Conservation (phyloP, 1,140 invertebrate species). For the Formica exsecta region DNA sequence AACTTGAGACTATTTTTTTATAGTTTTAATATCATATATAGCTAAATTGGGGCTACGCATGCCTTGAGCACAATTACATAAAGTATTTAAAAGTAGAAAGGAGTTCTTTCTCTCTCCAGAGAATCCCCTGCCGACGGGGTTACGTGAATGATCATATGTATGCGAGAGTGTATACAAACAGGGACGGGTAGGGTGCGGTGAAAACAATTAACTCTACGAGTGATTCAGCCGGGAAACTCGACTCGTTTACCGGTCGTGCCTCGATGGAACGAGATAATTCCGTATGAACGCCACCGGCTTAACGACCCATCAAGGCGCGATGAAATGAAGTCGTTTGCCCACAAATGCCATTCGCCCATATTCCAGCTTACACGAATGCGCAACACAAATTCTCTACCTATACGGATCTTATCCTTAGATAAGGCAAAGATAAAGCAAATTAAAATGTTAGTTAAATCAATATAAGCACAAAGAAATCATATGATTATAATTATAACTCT, state of each 20-base stretch:
- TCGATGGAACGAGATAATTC: conserved; percentile 74
- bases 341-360: not conserved
- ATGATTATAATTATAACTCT: not conserved
- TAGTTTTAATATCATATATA: no score
- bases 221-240: conserved; percentile 31
- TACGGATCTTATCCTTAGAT: not conserved
- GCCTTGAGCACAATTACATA: no score
- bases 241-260: conserved; percentile 20
- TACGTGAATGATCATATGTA: not conserved
- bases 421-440: not conserved
- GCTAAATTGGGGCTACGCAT: no score
- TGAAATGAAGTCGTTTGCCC: not conserved
- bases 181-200: not conserved
- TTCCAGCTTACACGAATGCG: not conserved
- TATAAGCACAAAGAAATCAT: not conserved
- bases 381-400: not conserved
- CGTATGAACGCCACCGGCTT: conserved; percentile 73
- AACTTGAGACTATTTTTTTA: no score
- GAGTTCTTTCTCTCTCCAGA: no score
- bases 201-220: conserved; percentile 76
- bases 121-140: no score
- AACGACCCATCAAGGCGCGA: conserved; percentile 62
- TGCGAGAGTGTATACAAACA: not conserved
- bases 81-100: no score
- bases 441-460: no score